phyloP scores from a whole-genome alignment of 2,888 invertebrate genomes.

The Odontomyia ornata region DNA sequence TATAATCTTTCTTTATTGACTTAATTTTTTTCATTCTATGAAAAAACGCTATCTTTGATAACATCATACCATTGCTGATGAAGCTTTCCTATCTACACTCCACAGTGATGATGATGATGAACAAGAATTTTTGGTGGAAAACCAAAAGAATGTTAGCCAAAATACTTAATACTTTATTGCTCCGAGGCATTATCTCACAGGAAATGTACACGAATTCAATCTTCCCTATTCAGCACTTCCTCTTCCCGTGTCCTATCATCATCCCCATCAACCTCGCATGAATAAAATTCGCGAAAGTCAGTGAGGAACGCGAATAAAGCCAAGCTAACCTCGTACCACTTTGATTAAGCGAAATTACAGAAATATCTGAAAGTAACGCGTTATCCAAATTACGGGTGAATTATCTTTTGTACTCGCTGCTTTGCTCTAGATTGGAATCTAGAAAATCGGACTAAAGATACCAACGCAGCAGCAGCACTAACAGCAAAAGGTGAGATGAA shows the following conservation, averaged over 20 bases:
- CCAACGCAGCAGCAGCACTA: too few species aligned
- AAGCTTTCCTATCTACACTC: too few species aligned
- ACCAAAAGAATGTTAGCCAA: slow-evolving; percentile 10
- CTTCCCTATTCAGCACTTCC: neutral
- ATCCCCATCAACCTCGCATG: neutral
- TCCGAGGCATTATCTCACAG: neutral
- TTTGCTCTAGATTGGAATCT: neutral
- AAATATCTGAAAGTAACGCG: slow-evolving; percentile 25
- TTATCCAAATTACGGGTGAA: slow-evolving; percentile 23
- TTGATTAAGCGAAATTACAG: slow-evolving; percentile 10
- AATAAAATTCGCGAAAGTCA: neutral
- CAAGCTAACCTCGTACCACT: neutral
- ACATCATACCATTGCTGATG: too few species aligned
- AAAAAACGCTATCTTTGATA: too few species aligned
- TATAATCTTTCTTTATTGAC: too few species aligned
- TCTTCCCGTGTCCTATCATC: neutral
- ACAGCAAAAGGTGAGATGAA: too few species aligned
- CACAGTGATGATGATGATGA: slow-evolving; percentile 1
- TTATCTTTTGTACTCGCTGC: too few species aligned
- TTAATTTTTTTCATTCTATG: too few species aligned
- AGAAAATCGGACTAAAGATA: neutral
- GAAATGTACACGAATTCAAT: neutral
- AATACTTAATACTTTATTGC: neutral
- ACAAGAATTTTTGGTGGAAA: neutral
- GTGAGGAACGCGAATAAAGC: neutral